Base-by-base conservation (phyloP, 2,797 vertebrate genomes). In the Smutsia temminckii region DNA sequence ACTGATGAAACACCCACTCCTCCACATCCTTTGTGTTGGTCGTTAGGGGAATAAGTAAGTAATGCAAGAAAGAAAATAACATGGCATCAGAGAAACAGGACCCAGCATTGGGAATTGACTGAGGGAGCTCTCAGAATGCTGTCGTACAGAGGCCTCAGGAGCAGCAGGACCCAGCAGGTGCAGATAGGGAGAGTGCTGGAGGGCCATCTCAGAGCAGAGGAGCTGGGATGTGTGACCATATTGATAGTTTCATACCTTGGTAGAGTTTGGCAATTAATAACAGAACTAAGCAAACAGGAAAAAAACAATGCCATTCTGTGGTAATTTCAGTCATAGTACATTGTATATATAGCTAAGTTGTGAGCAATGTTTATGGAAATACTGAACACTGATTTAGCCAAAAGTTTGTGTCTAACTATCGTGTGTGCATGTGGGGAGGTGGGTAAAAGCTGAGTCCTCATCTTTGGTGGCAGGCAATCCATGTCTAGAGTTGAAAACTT, bases 161-260 rank as follows among this genome's bases (percentile, higher is more conserved):
- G 29, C 25, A 2, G 0, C n/a, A 2, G 25, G 69, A 12, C 13
- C 9, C 1, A 17, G 46, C 5, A 11, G 32, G 37, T 25, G 72
- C 2, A 2, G 42, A 7, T 0, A 0, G 1, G 29, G 55, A 10
- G 69, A 20, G 6, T 29, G 34, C 9, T 10, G 64, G 74, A 20
- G 23, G 14, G 59, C 57, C 0, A 0, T 3, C 59, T 14, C n/a
- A 18, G 34, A 34, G 46, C 46, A 49, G n/a, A n/a, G 23, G 4
- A 40, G 14, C 5, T 17, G 2, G n/a, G 57, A 0, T 3, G 7
- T 42, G 1, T 40, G 55, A 51, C 85, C 53, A 1, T 8, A 0
- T 1, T 3, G 40, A n/a, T 8, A 4, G 17, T 57, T 25, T 63
- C 37, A 8, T 34, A 12, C 11, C 32, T 16, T 2, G 6, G 46